Conservation (phyloP, 2,888 invertebrate genomes). For the Ecdyonurus torrentis region DNA sequence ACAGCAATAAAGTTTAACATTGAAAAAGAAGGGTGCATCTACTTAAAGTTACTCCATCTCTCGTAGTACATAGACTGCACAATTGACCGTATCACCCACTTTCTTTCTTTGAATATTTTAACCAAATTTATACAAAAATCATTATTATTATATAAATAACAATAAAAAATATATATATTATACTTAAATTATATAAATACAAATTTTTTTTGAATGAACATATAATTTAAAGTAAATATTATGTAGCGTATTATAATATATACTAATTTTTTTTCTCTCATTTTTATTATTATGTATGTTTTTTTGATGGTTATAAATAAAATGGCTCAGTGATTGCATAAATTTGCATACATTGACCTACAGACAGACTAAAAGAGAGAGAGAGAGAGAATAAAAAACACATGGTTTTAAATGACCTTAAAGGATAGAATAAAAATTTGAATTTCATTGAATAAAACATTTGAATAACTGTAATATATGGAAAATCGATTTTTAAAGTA, state of each 20-base stretch:
- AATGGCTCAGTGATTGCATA: not conserved
- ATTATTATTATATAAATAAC: not conserved
- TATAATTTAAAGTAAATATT: too few relatives aligned
- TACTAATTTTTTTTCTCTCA: too few relatives aligned
- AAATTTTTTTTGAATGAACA: too few relatives aligned
- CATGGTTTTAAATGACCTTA: not conserved
- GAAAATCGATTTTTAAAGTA: not conserved
- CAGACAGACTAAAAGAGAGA: too few relatives aligned
- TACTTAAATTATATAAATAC: not conserved
- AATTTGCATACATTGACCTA: slow-evolving; percentile 2
- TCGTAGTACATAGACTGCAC: not conserved
- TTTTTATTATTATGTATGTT: not conserved
- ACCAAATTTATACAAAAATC: not conserved
- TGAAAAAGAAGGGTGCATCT: not conserved
- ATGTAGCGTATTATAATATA: too few relatives aligned
- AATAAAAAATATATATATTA: not conserved
- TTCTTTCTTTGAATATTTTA: not conserved
- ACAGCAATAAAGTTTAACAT: not conserved
- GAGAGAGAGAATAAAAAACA: too few relatives aligned
- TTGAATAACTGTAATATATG: not conserved
- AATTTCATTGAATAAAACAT: not conserved
- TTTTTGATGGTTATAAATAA: not conserved
- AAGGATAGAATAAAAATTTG: not conserved
- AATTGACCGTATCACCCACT: not conserved
- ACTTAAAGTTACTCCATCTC: not conserved